A percentile compares a stretch with the other conserved stretches of the same genome.
Evolutionary conservation across 37 sponge, comb jelly and placozoan genomes (phyloP).

Genomic region (Petrosia ficiformis): DNA sequence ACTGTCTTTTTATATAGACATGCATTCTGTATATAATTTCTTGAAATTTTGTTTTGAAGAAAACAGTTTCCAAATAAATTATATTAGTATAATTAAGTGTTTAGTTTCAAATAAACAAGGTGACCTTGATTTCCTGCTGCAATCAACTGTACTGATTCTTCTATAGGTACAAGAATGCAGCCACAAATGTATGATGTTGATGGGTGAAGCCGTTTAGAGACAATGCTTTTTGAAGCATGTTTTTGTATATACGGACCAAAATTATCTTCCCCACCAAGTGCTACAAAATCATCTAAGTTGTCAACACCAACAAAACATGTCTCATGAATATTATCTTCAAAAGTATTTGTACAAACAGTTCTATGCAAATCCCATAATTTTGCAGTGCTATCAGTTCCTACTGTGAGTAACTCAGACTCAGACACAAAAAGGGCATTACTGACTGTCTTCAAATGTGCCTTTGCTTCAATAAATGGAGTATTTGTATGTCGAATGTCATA

Average conservation of each 20-base stretch:
- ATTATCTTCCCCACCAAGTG: background rate
- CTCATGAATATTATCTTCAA: background rate
- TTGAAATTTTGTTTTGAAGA: too few relatives aligned
- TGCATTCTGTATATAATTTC: too few relatives aligned
- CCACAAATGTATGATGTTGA: background rate
- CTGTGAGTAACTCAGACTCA: background rate
- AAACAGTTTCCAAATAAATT: too few relatives aligned
- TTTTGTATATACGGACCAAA: background rate
- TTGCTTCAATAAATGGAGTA: background rate
- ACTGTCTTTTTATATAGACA: too few relatives aligned
- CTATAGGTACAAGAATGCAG: background rate
- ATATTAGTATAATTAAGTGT: too few relatives aligned
- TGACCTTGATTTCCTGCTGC: conserved; percentile 2
- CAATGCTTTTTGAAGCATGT: conserved; percentile 1
- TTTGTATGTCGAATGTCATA: background rate
- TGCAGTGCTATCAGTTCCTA: background rate
- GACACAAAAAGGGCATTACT: background rate
- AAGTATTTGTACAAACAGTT: background rate
- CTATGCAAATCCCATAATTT: background rate
- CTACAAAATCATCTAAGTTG: background rate
- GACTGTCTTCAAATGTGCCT: background rate
- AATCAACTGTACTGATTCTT: background rate
- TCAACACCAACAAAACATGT: conserved; percentile 4
- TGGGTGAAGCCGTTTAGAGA: background rate
- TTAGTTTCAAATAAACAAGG: background rate